A percentile compares a stretch with the other conserved stretches of the same genome.
phyloP scores from a whole-genome alignment of 2,888 invertebrate genomes.

The Urechis unicinctus region DNA sequence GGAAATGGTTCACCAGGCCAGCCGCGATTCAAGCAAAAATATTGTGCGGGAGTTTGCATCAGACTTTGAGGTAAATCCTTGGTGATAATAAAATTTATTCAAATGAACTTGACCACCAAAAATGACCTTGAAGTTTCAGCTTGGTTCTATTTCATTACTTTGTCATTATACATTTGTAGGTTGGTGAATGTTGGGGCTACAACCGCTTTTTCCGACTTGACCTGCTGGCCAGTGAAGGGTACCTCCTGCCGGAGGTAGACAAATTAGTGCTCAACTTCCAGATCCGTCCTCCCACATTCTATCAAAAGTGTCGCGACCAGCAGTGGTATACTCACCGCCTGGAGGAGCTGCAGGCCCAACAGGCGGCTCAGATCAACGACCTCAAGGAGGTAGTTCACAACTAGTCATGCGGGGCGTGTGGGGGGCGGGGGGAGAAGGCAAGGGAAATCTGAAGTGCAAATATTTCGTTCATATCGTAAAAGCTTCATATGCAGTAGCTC shows the following conservation, averaged over 20 bases:
- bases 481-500: too few relatives aligned
- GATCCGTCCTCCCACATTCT: conserved; percentile 88
- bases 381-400: conserved; percentile 60
- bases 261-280: conserved; percentile 80
- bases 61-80: conserved; percentile 92
- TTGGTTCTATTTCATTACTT: too few relatives aligned
- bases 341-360: conserved; percentile 72
- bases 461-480: too few relatives aligned
- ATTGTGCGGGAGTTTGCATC: conserved; percentile 91
- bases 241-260: conserved; percentile 75
- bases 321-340: conserved; percentile 72
- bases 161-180: too few relatives aligned
- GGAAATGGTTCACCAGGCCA: conserved; percentile 88
- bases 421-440: background rate
- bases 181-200: conserved; percentile 94
- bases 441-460: too few relatives aligned
- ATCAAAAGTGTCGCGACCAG: conserved; percentile 86
- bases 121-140: too few relatives aligned
- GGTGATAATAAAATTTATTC: conserved; percentile 94
- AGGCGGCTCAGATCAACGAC: conserved; percentile 74
- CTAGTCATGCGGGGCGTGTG: background rate
- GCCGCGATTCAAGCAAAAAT: conserved; percentile 65
- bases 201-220: conserved; percentile 82
- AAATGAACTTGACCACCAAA: too few relatives aligned
- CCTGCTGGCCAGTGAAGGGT: conserved; percentile 82